Percentiles rank a stretch among this genome's conserved stretches.
Conservation (phyloP, 2,113 vertebrate genomes). For the Periophthalmus modestus region DNA sequence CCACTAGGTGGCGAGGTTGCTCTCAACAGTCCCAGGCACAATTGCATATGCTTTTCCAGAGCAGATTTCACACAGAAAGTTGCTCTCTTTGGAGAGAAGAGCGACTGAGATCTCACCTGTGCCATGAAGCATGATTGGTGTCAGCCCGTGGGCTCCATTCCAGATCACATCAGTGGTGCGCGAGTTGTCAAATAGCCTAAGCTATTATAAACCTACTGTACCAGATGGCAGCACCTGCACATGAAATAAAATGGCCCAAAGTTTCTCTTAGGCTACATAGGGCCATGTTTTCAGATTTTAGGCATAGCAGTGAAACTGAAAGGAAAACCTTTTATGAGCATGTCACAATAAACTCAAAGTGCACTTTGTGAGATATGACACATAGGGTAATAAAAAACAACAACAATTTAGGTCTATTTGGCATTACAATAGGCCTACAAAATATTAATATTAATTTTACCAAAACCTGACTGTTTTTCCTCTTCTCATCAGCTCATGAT, state of each 20-base stretch:
- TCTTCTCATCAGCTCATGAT: no score
- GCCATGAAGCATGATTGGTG: slow-evolving; percentile 26
- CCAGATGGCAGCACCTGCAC: background rate
- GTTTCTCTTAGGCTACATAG: background rate
- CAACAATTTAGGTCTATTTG: no score
- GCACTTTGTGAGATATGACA: no score
- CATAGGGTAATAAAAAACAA: no score
- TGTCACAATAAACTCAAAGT: no score
- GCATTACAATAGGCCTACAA: background rate
- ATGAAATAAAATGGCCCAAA: background rate
- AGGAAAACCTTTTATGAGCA: no score
- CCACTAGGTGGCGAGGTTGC: slow-evolving; percentile 60
- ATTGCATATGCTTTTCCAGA: background rate
- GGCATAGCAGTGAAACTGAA: no score
- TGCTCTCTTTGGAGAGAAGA: background rate
- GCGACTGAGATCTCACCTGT: background rate
- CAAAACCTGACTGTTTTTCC: no score
- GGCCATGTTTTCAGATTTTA: background rate
- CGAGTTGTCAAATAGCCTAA: no score
- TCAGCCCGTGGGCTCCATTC: slow-evolving; percentile 8
- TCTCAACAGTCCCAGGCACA: background rate
- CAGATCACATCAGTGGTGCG: no score
- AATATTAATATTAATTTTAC: no score
- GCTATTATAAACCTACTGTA: no score
- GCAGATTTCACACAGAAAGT: background rate